Conservation (phyloP, 1,140 invertebrate genomes). For the Rhopalosiphum padi region DNA sequence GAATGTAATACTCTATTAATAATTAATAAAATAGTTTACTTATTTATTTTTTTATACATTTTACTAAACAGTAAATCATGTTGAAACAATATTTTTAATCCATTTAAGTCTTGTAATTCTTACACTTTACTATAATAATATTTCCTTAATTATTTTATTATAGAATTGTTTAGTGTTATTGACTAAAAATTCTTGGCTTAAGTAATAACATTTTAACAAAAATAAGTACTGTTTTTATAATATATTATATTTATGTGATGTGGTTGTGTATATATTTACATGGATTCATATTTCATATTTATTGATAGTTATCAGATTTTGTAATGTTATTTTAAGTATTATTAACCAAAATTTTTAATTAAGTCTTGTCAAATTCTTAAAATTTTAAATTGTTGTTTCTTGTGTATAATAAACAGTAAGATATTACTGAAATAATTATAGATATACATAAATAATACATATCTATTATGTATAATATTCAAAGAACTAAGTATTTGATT, state of each 20-base stretch:
- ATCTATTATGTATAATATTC: too few species aligned
- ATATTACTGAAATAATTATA: too few species aligned
- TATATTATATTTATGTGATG: background rate
- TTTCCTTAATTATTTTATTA: background rate
- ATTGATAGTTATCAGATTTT: background rate
- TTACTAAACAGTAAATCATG: background rate
- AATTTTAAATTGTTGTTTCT: too few species aligned
- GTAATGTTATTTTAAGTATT: background rate
- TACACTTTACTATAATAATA: background rate
- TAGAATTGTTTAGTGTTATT: background rate
- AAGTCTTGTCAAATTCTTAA: too few species aligned
- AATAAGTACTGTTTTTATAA: background rate
- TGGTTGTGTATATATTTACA: too few species aligned
- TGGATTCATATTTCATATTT: too few species aligned
- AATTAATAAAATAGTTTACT: background rate
- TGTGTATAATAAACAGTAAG: too few species aligned
- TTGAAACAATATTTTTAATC: background rate
- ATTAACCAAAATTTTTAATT: background rate
- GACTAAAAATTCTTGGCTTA: background rate
- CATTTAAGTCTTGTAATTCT: background rate
- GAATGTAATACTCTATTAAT: background rate
- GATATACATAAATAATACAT: background rate
- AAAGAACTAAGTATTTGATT: too few species aligned
- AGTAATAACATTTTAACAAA: background rate
- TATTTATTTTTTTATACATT: background rate